Evolutionary conservation across 2,797 vertebrate species (phyloP).

Genomic region (Oceanodroma leucorhoa): DNA sequence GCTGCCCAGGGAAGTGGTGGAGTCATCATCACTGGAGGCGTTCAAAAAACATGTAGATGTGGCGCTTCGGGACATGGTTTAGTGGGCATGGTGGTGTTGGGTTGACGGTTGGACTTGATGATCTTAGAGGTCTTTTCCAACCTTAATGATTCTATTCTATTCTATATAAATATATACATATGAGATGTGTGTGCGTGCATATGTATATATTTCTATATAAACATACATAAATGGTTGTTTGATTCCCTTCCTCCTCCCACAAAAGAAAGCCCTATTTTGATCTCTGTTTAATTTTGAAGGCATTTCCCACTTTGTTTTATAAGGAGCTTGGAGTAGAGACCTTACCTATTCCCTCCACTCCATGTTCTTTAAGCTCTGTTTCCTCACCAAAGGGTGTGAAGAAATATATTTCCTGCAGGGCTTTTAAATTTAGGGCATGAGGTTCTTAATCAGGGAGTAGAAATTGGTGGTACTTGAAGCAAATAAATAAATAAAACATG

Average conservation of each 20-base stretch:
- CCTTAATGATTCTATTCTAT: no score
- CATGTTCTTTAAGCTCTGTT: background rate
- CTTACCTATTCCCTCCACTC: background rate
- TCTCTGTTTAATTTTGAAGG: background rate
- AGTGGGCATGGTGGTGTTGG: no score
- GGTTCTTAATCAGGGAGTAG: conserved; percentile 22
- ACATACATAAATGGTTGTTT: background rate
- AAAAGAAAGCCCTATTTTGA: background rate
- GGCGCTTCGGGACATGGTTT: no score
- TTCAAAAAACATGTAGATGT: no score
- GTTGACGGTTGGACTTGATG: no score
- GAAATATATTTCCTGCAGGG: background rate
- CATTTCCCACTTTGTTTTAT: background rate
- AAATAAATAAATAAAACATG: conserved; percentile 9
- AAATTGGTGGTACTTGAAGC: background rate
- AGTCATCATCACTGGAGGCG: no score
- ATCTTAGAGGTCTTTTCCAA: no score
- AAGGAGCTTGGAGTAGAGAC: background rate
- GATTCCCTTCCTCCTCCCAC: background rate
- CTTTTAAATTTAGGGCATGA: background rate
- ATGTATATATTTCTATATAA: background rate
- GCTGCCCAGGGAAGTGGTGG: no score
- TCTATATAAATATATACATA: background rate
- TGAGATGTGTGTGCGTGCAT: background rate
- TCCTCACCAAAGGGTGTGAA: background rate